Percentiles rank a stretch among this genome's conserved stretches.
phyloP scores from a whole-genome alignment of 2,888 invertebrate genomes.

The Zele albiditarsus region DNA sequence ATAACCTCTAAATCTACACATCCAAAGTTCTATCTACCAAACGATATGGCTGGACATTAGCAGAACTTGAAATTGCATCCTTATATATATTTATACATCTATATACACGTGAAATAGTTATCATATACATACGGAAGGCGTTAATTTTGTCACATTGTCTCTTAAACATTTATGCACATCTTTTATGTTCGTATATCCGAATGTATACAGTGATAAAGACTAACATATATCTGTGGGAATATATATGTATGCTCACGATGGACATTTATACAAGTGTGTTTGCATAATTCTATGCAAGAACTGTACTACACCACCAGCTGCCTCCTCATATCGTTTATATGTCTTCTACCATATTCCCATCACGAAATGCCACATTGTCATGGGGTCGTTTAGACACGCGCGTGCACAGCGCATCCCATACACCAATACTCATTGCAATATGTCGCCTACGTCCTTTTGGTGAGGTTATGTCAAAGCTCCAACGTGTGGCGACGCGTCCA shows the following conservation, averaged over 20 bases:
- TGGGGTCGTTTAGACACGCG: constrained; percentile 7
- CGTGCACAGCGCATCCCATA: constrained; percentile 5
- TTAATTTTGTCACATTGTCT: no score
- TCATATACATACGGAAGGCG: no score
- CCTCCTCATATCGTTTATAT: constrained; percentile 60
- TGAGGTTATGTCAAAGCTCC: not conserved
- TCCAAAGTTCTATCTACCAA: not conserved
- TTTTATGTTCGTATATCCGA: no score
- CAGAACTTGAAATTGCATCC: not conserved
- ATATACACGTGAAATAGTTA: no score
- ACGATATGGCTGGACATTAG: not conserved
- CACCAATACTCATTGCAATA: constrained; percentile 22
- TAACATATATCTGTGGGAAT: not conserved
- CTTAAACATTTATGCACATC: no score
- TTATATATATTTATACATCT: no score
- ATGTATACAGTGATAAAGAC: not conserved
- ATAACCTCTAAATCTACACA: not conserved
- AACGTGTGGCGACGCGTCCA: constrained; percentile 13
- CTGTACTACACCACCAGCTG: constrained; percentile 1
- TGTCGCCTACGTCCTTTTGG: not conserved
- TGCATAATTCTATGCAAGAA: not conserved
- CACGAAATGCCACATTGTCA: constrained; percentile 23
- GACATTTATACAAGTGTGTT: not conserved
- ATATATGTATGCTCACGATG: not conserved
- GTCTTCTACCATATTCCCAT: constrained; percentile 46